Base-by-base conservation (phyloP, 2,113 vertebrate genomes). In the Sterrhoptilus dennistouni region DNA sequence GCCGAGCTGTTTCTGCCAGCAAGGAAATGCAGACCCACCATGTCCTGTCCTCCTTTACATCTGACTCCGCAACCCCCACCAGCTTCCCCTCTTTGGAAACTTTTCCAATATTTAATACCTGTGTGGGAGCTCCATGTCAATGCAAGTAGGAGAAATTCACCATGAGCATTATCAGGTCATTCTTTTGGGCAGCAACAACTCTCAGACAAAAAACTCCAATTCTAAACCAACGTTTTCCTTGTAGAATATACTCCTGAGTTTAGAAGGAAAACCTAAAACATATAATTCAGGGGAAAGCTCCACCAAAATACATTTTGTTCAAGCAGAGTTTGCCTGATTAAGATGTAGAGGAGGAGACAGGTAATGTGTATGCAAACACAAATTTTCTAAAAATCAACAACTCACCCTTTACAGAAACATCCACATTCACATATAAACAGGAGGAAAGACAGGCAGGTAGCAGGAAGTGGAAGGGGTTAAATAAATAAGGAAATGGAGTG, bases 291-390 rank as follows among this genome's bases (percentile, higher is more conserved):
- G 14, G 25, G 14, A 23, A 92, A 87, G 36, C 5, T 28, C 56
- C 72, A 53, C 4, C n/a, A 59, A 70, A 84, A 84, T 33, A 2
- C 1, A 8, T 24, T 52, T 33, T 60, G 7, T 18, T 82, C 23
- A 36, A 56, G 63, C 22, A 65, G 23, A 77, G 29, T 27, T 71
- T 75, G 18, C 28, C 20, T 35, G 40, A 42, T 44, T 24, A 29
- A 79, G 69, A 45, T 15, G 60, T 24, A 15, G 31, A 53, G 7
- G 0, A 83, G 25, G 49, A 83, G 29, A 50, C 5, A 52, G 36
- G 47, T 56, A n/a, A 70, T 1, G 11, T 8, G n/a, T 1, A 5
- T 0, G 1, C 5, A 31, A 59, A 47, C 11, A 40, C 6, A n/a
- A 42, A 36, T 44, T 63, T 78, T 36, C 19, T 5, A 65, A 45